Evolutionary conservation across 2,888 invertebrate genomes (phyloP), one percentile per base, ranked within the genome.

Genomic region (Pemphredon lugubris): DNA sequence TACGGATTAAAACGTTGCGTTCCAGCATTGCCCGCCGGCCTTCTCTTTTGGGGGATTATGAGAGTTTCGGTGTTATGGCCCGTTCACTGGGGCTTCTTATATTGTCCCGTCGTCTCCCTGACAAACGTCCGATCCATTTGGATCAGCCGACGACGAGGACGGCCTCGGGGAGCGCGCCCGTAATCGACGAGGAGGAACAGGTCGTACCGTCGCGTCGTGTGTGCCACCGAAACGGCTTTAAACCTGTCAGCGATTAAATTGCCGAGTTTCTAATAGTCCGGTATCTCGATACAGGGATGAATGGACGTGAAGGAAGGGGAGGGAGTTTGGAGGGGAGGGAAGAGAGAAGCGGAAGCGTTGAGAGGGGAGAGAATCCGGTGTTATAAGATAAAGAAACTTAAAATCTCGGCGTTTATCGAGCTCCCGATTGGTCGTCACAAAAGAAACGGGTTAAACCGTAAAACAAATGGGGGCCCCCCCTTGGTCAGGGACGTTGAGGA

Each of bases 1-100:
- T 86, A 84, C 81, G 86, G 86, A 84, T 85, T 84, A 84, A 84
- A 84, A 83, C 78, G 79, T 83, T 79, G 76, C 73, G 73, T 67
- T 74, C 75, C 71, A 51, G 44, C 55, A 71, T 55, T 58, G 65
- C 37, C 18, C 53, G 75, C 69, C 80, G 81, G 71, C 63, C 73
- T 66, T 66, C 74, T 77, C 81, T 81, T 83, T 75, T 75, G 64
- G 53, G 30, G 82, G 84, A 85, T 85, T 84, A 85, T 69, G 55
- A 79, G 69, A 73, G 69, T 76, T 75, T 78, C 75, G 73, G 80
- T 80, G 79, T 82, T 80, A 60, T 47, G 66, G 67, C 44, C 73
- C 30, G 65, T 59, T 63, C 71, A 48, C 40, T 51, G 26, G 59
- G 40, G 54, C 68, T 37, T 74, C 60, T 74, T 66, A 79, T 71